phyloP scores from a whole-genome alignment of 2,113 vertebrate species.

The Triplophysa siluroides region DNA sequence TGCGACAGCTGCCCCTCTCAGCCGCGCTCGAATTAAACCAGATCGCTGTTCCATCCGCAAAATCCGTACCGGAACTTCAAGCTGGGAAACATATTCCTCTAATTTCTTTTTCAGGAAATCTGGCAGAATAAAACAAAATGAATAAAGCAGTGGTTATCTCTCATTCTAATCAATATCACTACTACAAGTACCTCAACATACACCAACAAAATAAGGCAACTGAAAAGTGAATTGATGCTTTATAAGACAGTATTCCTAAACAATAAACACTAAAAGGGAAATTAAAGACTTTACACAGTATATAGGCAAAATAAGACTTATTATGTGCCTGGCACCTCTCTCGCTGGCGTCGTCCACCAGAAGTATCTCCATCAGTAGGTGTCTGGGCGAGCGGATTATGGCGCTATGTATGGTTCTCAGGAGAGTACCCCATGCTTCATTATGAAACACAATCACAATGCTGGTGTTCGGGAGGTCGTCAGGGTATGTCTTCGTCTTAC shows the following conservation, averaged over 20 bases:
- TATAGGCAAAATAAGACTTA: not conserved
- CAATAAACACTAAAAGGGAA: no score
- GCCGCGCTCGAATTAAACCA: conserved; percentile 90
- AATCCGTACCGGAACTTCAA: conserved; percentile 84
- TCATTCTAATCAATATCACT: no score
- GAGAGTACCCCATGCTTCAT: conserved; percentile 96
- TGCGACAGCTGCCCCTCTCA: conserved; percentile 89
- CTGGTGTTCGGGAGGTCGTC: conserved; percentile 93
- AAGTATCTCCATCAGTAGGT: conserved; percentile 86
- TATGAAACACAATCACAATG: conserved; percentile 98
- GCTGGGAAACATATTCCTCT: conserved; percentile 82
- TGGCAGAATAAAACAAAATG: conserved; percentile 54
- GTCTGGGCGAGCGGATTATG: conserved; percentile 85
- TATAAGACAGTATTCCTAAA: no score
- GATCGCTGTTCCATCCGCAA: conserved; percentile 95
- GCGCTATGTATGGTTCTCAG: conserved; percentile 92
- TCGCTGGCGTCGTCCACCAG: conserved; percentile 97
- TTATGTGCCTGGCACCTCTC: conserved; percentile 76
- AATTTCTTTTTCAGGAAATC: conserved; percentile 90
- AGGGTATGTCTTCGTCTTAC: conserved; percentile 89
- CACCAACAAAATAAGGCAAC: no score
- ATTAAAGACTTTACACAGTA: no score
- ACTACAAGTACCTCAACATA: no score
- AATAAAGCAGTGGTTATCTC: not conserved
- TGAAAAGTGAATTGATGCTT: no score